Percentiles rank a stretch among this genome's conserved stretches.
These are phyloP conservation scores for Tenthredo amoena DNA, from an alignment of 2,888 invertebrate species.

Conservation along the genomic window DNA sequence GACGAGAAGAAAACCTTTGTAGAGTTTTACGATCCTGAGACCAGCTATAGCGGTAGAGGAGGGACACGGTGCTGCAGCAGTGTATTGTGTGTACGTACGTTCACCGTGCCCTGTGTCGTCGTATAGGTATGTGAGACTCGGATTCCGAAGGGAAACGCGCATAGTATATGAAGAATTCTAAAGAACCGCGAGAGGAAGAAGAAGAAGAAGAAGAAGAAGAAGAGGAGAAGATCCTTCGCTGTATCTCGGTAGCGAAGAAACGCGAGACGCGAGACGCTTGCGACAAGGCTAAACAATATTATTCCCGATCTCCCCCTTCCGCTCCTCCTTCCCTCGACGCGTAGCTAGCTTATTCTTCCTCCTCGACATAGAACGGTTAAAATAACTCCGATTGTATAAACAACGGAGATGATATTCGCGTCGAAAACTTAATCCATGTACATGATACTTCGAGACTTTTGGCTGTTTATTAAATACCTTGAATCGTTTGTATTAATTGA, in stretches of 20 bases:
- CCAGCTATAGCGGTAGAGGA: neutral
- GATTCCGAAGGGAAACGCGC: constrained; percentile 9
- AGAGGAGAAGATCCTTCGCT: neutral
- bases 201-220: neutral
- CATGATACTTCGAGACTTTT: neutral
- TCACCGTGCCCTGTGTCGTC: neutral
- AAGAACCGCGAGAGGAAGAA: neutral
- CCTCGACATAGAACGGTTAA: neutral
- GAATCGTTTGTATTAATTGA: neutral
- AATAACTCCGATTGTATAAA: constrained; percentile 21
- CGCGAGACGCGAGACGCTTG: neutral
- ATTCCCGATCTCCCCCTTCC: neutral
- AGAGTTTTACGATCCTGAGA: neutral
- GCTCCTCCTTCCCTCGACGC: neutral
- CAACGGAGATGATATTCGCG: constrained; percentile 19
- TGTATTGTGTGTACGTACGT: neutral
- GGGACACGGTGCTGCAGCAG: neutral
- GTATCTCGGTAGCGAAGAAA: neutral
- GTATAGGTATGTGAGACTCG: neutral
- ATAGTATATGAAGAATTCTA: neutral
- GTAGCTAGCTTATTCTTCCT: constrained; percentile 11
- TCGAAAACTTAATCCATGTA: constrained; percentile 2
- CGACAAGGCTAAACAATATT: constrained; percentile 19
- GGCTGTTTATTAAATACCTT: neutral
- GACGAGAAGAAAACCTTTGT: constrained; percentile 14